Base-by-base conservation (phyloP, 2,888 invertebrate species). In the Willowsia nigromaculata region DNA sequence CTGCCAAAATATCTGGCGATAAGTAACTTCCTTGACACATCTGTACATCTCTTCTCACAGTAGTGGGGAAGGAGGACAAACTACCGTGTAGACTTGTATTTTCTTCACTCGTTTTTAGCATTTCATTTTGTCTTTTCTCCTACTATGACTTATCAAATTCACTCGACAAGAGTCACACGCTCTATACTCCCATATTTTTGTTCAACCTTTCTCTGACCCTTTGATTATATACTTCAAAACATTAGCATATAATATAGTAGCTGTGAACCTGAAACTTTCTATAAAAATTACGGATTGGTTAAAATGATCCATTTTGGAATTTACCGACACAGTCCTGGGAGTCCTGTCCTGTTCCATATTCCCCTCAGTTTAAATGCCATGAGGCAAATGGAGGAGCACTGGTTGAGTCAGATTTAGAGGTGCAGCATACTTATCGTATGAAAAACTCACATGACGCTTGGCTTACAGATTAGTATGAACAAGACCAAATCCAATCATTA, bases 21-120 rank as follows among this genome's bases (percentile, higher is more conserved):
- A 71, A 40, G 37, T 81, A 47, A 80, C 80, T 86, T 80, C 80
- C 86, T 80, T 84, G 84, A 84, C 84, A 84, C 40, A 71, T 40
- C 50, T 50, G 47, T 74, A 15, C 27, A 33, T 33, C 18, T 40
- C 13, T 37, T n/a, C 59, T 27, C 18, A 9, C 68, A 40, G n/a
- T 25, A 71, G 7, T 15, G 18, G 22, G 2, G 27, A 30, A 62
- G 0, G 13, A 11, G 37, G 1, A 37, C 5, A 37, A 18, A 37
- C 3, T 25, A 43, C 22, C 22, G 18, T 25, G 5, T 9, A 74
- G 7, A 18, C 22, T 40, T 4, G 9, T 40, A 40, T 43, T 74
- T 50, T 74, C 43, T 74, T 50, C 18, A 5, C 50, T 47, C 30
- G 68, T 80, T 56, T 80, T 56, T 37, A n/a, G n/a, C 33, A 6